These are phyloP conservation scores for Chondrilla cf. caribensis DNA, from an alignment of 37 sponge, comb jelly and placozoan genomes.

Conservation along the genomic window DNA sequence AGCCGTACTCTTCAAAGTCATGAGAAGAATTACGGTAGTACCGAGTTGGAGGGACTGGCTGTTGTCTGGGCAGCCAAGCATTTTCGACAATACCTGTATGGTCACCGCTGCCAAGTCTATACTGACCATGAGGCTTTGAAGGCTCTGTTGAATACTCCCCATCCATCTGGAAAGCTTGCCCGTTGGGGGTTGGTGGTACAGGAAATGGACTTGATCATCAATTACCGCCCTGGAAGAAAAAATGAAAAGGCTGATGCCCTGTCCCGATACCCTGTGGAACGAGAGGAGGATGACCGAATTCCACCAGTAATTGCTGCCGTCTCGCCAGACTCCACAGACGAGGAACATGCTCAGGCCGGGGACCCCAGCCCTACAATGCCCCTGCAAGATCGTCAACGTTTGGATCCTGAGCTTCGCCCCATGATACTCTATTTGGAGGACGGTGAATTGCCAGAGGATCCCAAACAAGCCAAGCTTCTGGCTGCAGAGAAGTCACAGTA, in stretches of 20 bases:
- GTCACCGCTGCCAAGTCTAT: too few relatives aligned
- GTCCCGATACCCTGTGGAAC: neutral
- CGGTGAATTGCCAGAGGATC: neutral
- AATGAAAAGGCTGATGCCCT: slow-evolving; percentile 7
- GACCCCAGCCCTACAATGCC: neutral
- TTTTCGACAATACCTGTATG: too few relatives aligned
- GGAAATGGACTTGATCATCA: slow-evolving; percentile 28
- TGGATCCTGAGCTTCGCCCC: neutral
- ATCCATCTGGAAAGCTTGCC: slow-evolving; percentile 29
- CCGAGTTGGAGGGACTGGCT: too few relatives aligned
- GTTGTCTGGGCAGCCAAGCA: too few relatives aligned
- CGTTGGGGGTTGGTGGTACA: slow-evolving; percentile 33
- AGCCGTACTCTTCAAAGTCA: too few relatives aligned
- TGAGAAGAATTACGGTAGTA: too few relatives aligned
- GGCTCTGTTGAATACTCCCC: slow-evolving; percentile 29
- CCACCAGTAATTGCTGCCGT: neutral
- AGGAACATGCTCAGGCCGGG: neutral
- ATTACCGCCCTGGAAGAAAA: slow-evolving; percentile 19
- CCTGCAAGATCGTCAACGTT: neutral
- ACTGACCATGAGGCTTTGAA: slow-evolving; percentile 31
- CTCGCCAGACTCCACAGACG: neutral
- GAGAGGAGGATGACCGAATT: neutral
- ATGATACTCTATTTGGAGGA: neutral
- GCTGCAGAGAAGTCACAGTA: neutral
- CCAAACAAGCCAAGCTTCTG: neutral